phyloP scores from a whole-genome alignment of 2,888 invertebrate genomes.

The Tribolium freemani region DNA sequence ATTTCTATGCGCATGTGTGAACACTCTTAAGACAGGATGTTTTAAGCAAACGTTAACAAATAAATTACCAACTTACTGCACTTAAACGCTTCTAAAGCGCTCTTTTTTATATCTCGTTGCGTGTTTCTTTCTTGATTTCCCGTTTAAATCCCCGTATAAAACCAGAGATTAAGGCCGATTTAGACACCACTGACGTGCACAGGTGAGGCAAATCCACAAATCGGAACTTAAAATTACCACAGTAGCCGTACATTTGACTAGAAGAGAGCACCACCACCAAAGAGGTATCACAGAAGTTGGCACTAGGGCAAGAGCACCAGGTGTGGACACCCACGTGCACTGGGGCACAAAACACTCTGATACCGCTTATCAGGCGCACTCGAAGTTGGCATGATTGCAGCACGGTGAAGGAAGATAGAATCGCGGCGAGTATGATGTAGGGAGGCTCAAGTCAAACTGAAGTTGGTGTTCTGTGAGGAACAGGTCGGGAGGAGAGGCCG shows the following conservation, averaged over 20 bases:
- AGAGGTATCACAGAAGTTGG: constrained; percentile 27
- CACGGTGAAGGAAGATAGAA: constrained; percentile 53
- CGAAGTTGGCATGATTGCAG: constrained; percentile 35
- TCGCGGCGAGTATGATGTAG: constrained; percentile 59
- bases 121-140: constrained; percentile 26
- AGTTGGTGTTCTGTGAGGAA: constrained; percentile 54
- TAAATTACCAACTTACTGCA: constrained; percentile 32
- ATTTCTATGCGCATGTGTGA: constrained; percentile 26
- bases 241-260: constrained; percentile 31
- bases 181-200: constrained; percentile 6
- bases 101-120: constrained; percentile 3
- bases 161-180: constrained; percentile 19
- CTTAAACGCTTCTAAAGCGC: constrained; percentile 10
- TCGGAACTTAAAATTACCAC: constrained; percentile 26
- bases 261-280: constrained; percentile 30
- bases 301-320: background rate
- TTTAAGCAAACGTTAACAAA: constrained; percentile 21
- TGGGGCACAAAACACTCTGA: background rate
- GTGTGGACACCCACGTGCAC: constrained; percentile 30
- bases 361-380: background rate
- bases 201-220: background rate
- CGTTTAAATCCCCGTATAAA: constrained; percentile 25
- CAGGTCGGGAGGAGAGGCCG: constrained; percentile 58
- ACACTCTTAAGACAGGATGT: constrained; percentile 23
- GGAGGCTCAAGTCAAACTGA: constrained; percentile 61